Conservation (phyloP, 1,140 invertebrate genomes). For the Caenorhabditis inopinata region DNA sequence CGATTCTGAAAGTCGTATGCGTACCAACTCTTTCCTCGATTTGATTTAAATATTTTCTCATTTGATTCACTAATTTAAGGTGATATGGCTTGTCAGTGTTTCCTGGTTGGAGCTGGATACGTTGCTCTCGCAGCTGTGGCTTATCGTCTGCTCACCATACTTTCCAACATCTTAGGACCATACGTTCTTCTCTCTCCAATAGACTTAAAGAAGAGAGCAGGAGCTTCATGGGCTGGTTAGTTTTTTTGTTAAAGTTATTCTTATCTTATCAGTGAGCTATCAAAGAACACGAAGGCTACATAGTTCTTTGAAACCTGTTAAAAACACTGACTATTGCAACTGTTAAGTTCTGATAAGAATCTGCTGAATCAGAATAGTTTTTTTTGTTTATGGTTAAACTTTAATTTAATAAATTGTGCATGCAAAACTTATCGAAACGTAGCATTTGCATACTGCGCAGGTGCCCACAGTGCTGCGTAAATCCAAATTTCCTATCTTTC, state of each 20-base stretch:
- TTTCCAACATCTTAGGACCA: constrained; percentile 54
- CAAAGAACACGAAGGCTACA: neutral
- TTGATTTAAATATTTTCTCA: neutral
- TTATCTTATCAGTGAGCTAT: neutral
- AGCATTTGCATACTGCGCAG: too few relatives aligned
- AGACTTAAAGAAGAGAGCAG: constrained; percentile 54
- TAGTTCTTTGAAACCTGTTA: neutral
- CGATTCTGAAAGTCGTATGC: too few relatives aligned
- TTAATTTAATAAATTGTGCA: too few relatives aligned
- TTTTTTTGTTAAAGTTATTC: constrained; percentile 1
- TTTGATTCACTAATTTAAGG: neutral
- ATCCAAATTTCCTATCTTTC: too few relatives aligned
- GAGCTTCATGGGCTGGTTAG: constrained; percentile 60
- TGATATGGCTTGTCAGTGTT: constrained; percentile 17
- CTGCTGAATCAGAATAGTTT: too few relatives aligned
- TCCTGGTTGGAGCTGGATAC: constrained; percentile 1
- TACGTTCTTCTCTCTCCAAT: constrained; percentile 59
- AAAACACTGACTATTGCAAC: too few relatives aligned
- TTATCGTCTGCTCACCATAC: constrained; percentile 34
- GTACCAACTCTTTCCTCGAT: too few relatives aligned
- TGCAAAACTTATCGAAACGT: too few relatives aligned
- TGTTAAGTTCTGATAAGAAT: too few relatives aligned
- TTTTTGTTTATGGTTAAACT: too few relatives aligned
- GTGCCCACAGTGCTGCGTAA: too few relatives aligned
- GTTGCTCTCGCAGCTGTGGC: constrained; percentile 34